Evolutionary conservation across 37 sponge, comb jelly and placozoan genomes (phyloP).

Genomic region (Trichoplax adhaerens): DNA sequence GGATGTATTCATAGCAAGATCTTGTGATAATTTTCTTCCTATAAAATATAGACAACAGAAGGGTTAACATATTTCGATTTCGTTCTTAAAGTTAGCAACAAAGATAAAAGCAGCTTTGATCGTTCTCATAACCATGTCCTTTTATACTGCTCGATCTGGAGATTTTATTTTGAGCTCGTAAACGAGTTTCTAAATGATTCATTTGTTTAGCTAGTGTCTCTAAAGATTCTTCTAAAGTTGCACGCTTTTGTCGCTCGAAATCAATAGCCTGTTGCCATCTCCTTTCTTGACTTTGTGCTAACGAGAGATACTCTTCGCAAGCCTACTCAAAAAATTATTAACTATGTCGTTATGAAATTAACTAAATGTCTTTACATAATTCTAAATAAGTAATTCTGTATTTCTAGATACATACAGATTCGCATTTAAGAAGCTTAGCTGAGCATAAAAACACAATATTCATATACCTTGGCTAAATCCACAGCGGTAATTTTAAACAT

Average conservation of each 20-base stretch:
- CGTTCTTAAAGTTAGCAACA: slow-evolving; percentile 1
- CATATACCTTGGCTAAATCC: slow-evolving; percentile 47
- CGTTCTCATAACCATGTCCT: slow-evolving; percentile 16
- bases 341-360: too few species aligned
- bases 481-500: slow-evolving; percentile 34
- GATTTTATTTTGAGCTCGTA: not conserved
- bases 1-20: slow-evolving; percentile 9
- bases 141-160: not conserved
- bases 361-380: too few species aligned
- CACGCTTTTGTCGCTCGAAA: slow-evolving; percentile 45
- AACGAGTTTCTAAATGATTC: slow-evolving; percentile 35
- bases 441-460: too few species aligned
- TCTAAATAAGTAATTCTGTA: too few species aligned
- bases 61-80: slow-evolving; percentile 4
- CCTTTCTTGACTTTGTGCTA: slow-evolving; percentile 43
- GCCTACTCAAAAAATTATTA: slow-evolving; percentile 15
- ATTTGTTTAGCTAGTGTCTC: slow-evolving; percentile 73
- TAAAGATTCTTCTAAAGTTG: slow-evolving; percentile 66
- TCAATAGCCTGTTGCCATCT: slow-evolving; percentile 45
- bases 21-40: not conserved
- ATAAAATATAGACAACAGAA: not conserved
- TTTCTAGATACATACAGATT: too few species aligned
- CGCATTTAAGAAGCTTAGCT: too few species aligned
- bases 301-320: slow-evolving; percentile 39
- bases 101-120: not conserved